phyloP scores from a whole-genome alignment of 2,888 invertebrate genomes.

The Drosophila lutescens region DNA sequence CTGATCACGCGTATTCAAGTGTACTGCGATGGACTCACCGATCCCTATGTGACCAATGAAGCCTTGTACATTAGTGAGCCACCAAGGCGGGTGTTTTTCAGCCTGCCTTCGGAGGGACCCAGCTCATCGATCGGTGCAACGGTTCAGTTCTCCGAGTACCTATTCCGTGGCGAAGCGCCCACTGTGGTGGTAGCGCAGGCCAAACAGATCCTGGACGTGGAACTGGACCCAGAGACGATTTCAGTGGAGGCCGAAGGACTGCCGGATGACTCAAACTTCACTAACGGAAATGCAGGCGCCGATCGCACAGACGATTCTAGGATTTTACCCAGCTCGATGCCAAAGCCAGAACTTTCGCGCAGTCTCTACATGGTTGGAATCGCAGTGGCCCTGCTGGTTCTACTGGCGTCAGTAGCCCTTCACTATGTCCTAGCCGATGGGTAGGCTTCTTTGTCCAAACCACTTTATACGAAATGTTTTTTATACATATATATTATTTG shows the following conservation, averaged over 20 bases:
- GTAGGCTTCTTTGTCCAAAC: slow-evolving; percentile 31
- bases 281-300: slow-evolving; percentile 24
- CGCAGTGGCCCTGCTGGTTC: slow-evolving; percentile 87
- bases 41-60: slow-evolving; percentile 76
- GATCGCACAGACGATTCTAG: slow-evolving; percentile 68
- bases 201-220: slow-evolving; percentile 91
- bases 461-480: slow-evolving; percentile 28
- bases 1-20: slow-evolving; percentile 93
- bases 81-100: slow-evolving; percentile 92
- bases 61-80: slow-evolving; percentile 91
- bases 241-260: slow-evolving; percentile 91
- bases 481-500: slow-evolving; percentile 52
- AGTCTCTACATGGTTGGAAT: slow-evolving; percentile 86
- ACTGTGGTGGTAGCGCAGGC: slow-evolving; percentile 92
- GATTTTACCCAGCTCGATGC: slow-evolving; percentile 85
- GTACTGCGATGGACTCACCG: slow-evolving; percentile 95
- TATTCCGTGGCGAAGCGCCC: slow-evolving; percentile 95
- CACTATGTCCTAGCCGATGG: slow-evolving; percentile 84
- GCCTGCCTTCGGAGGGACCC: slow-evolving; percentile 86
- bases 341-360: slow-evolving; percentile 87
- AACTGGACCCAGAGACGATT: slow-evolving; percentile 89
- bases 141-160: slow-evolving; percentile 93
- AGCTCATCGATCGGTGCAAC: slow-evolving; percentile 1
- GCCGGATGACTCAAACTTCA: slow-evolving; percentile 88
- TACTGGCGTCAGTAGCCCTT: slow-evolving; percentile 86